phyloP scores from a whole-genome alignment of 2,113 vertebrate genomes.

The Bos taurus region ARS-UCD2.0 NC_037330.1:95342501-95343000 shows the following conservation, averaged over 20 bases:
- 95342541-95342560: slow-evolving; percentile 88
- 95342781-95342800: slow-evolving; percentile 90
- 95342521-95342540: slow-evolving; percentile 96
- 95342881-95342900: slow-evolving; percentile 72
- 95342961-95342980: slow-evolving; percentile 30
- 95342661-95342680: slow-evolving; percentile 83
- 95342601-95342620: slow-evolving; percentile 91
- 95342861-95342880: slow-evolving; percentile 77
- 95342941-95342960: slow-evolving; percentile 61
- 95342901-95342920: slow-evolving; percentile 81
- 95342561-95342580: slow-evolving; percentile 89
- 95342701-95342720: slow-evolving; percentile 62
- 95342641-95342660: slow-evolving; percentile 89
- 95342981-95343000: slow-evolving; percentile 52
- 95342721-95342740: slow-evolving; percentile 82
- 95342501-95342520: slow-evolving; percentile 82
- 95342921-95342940: slow-evolving; percentile 75
- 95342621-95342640: slow-evolving; percentile 88
- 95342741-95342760: slow-evolving; percentile 86
- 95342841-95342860: slow-evolving; percentile 87
- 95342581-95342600: slow-evolving; percentile 85
- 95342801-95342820: slow-evolving; percentile 87
- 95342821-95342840: slow-evolving; percentile 87
- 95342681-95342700: slow-evolving; percentile 79
- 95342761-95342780: slow-evolving; percentile 87